Evolutionary conservation across 2,113 vertebrate species (phyloP).

Genomic region (Prunella fulvescens): DNA sequence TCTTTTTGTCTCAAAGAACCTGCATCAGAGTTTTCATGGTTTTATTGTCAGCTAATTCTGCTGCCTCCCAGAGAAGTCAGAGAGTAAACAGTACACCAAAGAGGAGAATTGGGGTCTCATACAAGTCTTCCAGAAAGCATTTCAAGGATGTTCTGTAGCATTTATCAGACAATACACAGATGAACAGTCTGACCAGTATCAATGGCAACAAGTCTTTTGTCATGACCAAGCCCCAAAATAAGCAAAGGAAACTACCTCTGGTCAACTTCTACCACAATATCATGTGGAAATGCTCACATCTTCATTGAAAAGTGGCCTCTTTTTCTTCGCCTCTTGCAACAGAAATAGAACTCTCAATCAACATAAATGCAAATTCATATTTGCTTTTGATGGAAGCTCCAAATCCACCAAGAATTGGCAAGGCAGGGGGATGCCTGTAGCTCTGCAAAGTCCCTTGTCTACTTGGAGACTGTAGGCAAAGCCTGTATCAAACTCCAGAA

Average conservation of each 20-base stretch:
- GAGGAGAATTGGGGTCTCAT: background rate
- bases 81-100: background rate
- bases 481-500: background rate
- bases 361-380: background rate
- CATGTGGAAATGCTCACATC: background rate
- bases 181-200: background rate
- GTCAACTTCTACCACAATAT: background rate
- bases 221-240: background rate
- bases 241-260: accelerated
- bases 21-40: background rate
- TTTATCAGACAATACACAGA: background rate
- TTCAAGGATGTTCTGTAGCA: background rate
- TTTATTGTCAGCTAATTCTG: background rate
- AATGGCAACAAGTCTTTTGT: background rate
- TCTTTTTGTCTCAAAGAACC: background rate
- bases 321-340: background rate
- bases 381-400: background rate
- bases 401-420: background rate
- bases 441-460: background rate
- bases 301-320: background rate
- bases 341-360: background rate
- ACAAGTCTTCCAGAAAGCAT: background rate
- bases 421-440: background rate
- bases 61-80: background rate
- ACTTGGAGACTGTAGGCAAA: background rate